Percentiles rank a stretch among this genome's conserved stretches.
These are phyloP conservation scores for Muscina levida DNA, from an alignment of 2,888 invertebrate genomes.

Conservation along the genomic window DNA sequence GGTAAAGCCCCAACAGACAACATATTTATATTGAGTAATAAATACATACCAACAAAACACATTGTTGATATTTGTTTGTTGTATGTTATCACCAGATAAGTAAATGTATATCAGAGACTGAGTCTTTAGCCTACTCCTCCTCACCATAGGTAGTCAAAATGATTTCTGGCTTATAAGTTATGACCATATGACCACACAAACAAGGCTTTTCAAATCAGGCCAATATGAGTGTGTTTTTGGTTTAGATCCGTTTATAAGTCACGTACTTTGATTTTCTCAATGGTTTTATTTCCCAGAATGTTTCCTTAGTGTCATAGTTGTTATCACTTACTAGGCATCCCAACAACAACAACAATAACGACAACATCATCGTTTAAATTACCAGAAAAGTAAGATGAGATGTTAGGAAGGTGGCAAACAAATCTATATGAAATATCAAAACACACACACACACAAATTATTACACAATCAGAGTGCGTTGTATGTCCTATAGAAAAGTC, in stretches of 20 bases:
- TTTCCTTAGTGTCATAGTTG: constrained; percentile 49
- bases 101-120: too few relatives aligned
- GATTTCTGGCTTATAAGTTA: not conserved
- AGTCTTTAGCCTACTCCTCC: constrained; percentile 5
- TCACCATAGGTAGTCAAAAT: constrained; percentile 31
- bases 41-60: constrained; percentile 20
- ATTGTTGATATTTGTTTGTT: not conserved
- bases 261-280: constrained; percentile 54
- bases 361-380: too few relatives aligned
- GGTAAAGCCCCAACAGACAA: not conserved
- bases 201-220: constrained; percentile 42
- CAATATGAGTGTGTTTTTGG: constrained; percentile 41
- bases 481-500: not conserved
- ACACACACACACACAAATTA: not conserved
- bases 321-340: constrained; percentile 55
- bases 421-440: constrained; percentile 40
- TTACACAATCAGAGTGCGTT: not conserved
- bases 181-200: not conserved
- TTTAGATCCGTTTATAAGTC: constrained; percentile 33
- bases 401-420: constrained; percentile 63
- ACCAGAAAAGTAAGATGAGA: constrained; percentile 43
- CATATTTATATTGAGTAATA: constrained; percentile 49
- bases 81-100: constrained; percentile 29
- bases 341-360: constrained; percentile 48
- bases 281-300: constrained; percentile 45